Evolutionary conservation across 2,888 invertebrate genomes (phyloP), one percentile per base, ranked within the genome.

Genomic region (Tipula helvola): DNA sequence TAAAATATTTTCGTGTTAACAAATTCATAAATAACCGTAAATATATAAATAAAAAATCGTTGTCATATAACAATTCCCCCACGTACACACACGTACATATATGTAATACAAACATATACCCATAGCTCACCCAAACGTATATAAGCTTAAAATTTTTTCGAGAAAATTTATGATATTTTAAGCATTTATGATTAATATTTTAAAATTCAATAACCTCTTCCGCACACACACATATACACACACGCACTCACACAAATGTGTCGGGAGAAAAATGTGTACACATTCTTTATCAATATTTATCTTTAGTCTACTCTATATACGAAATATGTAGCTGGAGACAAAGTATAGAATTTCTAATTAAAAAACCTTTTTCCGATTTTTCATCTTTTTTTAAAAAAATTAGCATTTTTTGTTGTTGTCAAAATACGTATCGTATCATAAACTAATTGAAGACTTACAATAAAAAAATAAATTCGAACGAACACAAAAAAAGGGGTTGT

Each of bases 141-240:
- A 71, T 71, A 71, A 71, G 28, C 71, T 71, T 71, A 28, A 71
- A 28, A 71, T 12, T 28, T 28, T 71, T 71, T 71, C 28, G 3
- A 71, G 28, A 71, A 28, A 18, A 71, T 71, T 71, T 71, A 71
- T 71, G 71, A 71, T 71, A 71, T 71, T 71, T 28, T 71, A 71
- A 71, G 71, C 71, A 71, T 71, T 71, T 71, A 71, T 71, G 71
- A 71, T 71, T 71, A 71, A 71, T 71, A 71, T 71, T 71, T 71
- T 8, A 71, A 71, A 71, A 71, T 71, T 71, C 71, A 71, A 71
- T 71, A 71, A 71, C 71, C 57, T 8, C 57, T n/a, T n/a, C 47
- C 13, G n/a, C n/a, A n/a, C 5, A 18, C 57, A 18, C 7, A 47
- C 13, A 47, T 5, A 47, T 47, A 47, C 3, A 47, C 7, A n/a